These are phyloP conservation scores for Semotilus atromaculatus DNA, from an alignment of 2,797 vertebrate genomes.

Conservation along the genomic window DNA sequence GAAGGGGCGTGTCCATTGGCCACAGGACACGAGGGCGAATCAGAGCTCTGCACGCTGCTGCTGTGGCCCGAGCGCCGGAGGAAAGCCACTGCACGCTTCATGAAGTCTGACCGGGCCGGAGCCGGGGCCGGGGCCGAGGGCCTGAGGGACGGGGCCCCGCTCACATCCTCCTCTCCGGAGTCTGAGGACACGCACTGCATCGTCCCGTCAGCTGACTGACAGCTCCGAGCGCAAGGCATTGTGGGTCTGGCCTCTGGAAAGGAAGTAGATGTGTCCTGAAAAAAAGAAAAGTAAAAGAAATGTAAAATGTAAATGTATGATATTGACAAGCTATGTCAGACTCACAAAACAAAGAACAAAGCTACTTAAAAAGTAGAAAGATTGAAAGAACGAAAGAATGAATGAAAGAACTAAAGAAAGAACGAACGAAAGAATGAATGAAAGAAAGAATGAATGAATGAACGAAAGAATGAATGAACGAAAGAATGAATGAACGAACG, in stretches of 20 bases:
- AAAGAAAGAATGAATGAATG: too few relatives aligned
- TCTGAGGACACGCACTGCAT: constrained; percentile 85
- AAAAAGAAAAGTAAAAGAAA: background rate
- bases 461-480: too few relatives aligned
- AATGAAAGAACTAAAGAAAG: too few relatives aligned
- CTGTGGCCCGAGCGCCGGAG: constrained; percentile 87
- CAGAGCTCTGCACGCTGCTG: constrained; percentile 82
- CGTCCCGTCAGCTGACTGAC: constrained; percentile 83
- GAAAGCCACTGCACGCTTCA: constrained; percentile 90
- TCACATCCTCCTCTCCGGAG: constrained; percentile 83
- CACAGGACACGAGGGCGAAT: constrained; percentile 80
- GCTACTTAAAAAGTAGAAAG: too few relatives aligned
- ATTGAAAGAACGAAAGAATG: too few relatives aligned
- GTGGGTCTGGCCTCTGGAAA: constrained; percentile 81
- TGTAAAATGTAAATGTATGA: background rate
- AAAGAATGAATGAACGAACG: too few relatives aligned
- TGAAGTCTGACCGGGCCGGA: constrained; percentile 79
- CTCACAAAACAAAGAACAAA: background rate
- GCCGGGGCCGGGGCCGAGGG: constrained; percentile 64
- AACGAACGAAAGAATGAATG: too few relatives aligned
- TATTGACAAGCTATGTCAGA: background rate
- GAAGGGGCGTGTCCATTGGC: constrained; percentile 78
- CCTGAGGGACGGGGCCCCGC: constrained; percentile 73
- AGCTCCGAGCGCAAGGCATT: constrained; percentile 80
- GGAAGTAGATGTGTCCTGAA: constrained; percentile 73